Percentiles rank a stretch among this genome's conserved stretches.
Evolutionary conservation across 30 jellyfish, hydroid and myxozoan genomes (phyloP).

Genomic region (Turritopsis rubra): DNA sequence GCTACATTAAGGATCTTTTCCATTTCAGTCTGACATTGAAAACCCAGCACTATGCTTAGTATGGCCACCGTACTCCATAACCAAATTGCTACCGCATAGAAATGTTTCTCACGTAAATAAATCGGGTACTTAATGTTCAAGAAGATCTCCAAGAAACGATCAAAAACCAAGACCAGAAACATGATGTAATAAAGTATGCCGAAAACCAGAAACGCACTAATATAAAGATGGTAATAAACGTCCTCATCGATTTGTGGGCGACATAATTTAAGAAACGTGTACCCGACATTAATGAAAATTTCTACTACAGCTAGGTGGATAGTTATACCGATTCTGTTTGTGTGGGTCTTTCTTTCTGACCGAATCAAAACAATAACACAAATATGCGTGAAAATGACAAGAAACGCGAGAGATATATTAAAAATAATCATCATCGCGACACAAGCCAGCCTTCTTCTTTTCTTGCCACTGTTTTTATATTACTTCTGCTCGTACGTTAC

Average conservation of each 20-base stretch:
- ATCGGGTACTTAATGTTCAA: constrained; percentile 19
- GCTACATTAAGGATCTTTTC: background rate
- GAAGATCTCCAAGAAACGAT: constrained; percentile 13
- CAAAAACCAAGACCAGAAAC: background rate
- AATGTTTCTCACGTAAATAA: constrained; percentile 4
- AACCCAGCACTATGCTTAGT: background rate
- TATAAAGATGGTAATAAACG: background rate
- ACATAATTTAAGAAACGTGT: background rate
- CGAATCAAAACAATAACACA: constrained; percentile 3
- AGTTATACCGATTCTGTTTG: constrained; percentile 8
- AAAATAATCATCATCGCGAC: background rate
- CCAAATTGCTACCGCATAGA: background rate
- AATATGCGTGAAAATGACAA: background rate
- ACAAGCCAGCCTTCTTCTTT: background rate
- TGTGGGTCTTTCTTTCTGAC: background rate
- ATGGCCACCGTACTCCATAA: background rate
- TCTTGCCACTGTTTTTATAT: background rate
- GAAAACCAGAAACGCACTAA: background rate
- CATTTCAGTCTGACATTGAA: background rate
- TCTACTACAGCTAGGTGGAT: background rate
- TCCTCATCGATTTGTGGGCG: background rate
- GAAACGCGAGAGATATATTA: background rate
- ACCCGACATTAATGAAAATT: background rate
- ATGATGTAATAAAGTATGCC: constrained; percentile 5
- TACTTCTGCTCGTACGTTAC: background rate